Evolutionary conservation across 92 coral and sea anemone species (phyloP).

Genomic region (Bergia puertoricense): DNA sequence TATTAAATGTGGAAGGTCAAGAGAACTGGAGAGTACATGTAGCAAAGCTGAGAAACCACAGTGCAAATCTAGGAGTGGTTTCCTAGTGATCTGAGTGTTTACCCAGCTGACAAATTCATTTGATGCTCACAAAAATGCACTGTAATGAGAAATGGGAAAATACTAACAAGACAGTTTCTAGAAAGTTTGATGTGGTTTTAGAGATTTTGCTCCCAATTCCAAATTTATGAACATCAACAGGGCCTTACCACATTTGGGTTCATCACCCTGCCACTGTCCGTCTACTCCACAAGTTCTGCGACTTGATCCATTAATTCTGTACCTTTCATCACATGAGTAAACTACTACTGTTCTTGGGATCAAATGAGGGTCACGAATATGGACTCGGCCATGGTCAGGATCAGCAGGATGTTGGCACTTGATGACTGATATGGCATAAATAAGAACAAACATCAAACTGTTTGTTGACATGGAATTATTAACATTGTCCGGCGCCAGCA

Average conservation of each 20-base stretch:
- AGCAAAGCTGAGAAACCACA: no score
- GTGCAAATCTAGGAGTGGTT: no score
- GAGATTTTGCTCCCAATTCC: no score
- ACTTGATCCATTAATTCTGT: not conserved
- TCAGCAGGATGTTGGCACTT: not conserved
- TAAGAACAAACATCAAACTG: not conserved
- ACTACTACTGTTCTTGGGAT: not conserved
- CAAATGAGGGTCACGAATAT: not conserved
- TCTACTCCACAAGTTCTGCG: not conserved
- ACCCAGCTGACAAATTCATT: no score
- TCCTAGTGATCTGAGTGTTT: no score
- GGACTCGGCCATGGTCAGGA: not conserved
- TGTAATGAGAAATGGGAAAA: no score
- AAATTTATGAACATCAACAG: no score
- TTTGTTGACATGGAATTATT: not conserved
- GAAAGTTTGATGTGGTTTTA: not conserved
- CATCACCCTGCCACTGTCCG: not conserved
- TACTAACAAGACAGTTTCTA: not conserved
- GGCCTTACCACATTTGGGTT: not conserved
- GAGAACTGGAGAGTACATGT: no score
- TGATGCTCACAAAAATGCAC: no score
- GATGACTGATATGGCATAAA: not conserved
- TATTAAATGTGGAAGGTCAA: no score
- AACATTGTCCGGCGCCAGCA: not conserved
- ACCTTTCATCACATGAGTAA: not conserved